Evolutionary conservation across 2,113 vertebrate species (phyloP).

Genomic region (Lycocorax pyrrhopterus): DNA sequence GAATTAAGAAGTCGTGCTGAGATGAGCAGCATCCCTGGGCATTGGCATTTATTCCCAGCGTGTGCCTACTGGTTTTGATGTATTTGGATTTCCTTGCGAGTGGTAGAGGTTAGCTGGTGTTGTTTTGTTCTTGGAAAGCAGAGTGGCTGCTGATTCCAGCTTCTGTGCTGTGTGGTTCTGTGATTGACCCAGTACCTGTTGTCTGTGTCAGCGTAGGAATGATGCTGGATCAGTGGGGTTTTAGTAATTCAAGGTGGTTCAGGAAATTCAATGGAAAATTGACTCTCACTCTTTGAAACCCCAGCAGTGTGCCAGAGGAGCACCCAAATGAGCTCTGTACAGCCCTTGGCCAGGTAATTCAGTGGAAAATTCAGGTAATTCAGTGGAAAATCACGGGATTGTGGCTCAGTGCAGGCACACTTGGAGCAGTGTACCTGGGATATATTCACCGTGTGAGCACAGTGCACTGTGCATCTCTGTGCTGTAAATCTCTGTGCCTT

Average conservation of each 20-base stretch:
- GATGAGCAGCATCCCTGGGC: neutral
- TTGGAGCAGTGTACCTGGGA: neutral
- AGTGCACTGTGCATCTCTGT: neutral
- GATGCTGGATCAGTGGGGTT: neutral
- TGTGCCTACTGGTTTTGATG: neutral
- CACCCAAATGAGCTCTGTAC: neutral
- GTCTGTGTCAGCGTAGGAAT: fast-evolving
- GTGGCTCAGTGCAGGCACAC: neutral
- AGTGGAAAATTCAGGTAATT: neutral
- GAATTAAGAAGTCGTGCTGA: neutral
- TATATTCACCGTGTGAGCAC: fast-evolving
- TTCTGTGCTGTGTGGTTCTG: neutral
- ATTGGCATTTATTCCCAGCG: neutral
- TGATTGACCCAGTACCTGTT: neutral
- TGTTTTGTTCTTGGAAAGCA: neutral
- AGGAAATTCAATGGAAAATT: neutral
- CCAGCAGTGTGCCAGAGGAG: neutral
- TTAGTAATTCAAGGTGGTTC: neutral
- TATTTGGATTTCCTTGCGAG: neutral
- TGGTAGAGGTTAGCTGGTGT: neutral
- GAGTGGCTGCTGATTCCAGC: neutral
- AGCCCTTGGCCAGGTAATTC: neutral
- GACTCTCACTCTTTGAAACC: neutral
- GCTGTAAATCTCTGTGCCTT: neutral
- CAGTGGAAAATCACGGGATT: neutral